A percentile compares a stretch with the other conserved stretches of the same genome.
phyloP scores from a whole-genome alignment of 2,113 vertebrate species.

The Gasterosteus aculeatus region DNA sequence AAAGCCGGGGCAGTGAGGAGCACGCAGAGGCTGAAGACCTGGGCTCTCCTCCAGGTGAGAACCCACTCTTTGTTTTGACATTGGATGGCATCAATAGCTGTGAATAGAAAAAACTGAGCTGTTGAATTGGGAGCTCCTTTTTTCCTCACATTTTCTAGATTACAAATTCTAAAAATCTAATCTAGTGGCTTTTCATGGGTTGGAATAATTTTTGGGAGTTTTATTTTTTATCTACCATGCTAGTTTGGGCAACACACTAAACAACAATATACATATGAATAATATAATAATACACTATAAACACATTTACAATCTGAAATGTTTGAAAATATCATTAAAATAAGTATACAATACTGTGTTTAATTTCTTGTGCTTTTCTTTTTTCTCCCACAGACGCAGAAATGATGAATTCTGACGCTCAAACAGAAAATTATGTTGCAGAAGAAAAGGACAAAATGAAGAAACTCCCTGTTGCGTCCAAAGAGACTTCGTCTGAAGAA shows the following conservation, averaged over 20 bases:
- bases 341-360: not conserved
- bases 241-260: not conserved
- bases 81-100: not conserved
- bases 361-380: not conserved
- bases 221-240: not conserved
- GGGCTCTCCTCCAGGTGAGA: constrained; percentile 39
- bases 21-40: constrained; percentile 1
- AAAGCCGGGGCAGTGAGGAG: not conserved
- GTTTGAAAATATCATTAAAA: not conserved
- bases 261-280: not conserved
- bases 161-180: too few species aligned
- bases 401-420: not conserved
- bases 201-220: not conserved
- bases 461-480: not conserved
- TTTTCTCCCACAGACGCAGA: constrained; percentile 13
- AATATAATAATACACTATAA: not conserved
- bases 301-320: not conserved
- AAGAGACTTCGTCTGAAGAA: constrained; percentile 32
- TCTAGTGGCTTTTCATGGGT: not conserved
- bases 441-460: not conserved
- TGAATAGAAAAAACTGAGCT: not conserved
- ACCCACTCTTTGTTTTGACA: not conserved
- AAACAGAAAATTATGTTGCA: not conserved
- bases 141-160: too few species aligned
- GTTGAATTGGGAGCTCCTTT: too few species aligned